phyloP scores from a whole-genome alignment of 2,113 vertebrate species.

The Tricholaema leucomelas region DNA sequence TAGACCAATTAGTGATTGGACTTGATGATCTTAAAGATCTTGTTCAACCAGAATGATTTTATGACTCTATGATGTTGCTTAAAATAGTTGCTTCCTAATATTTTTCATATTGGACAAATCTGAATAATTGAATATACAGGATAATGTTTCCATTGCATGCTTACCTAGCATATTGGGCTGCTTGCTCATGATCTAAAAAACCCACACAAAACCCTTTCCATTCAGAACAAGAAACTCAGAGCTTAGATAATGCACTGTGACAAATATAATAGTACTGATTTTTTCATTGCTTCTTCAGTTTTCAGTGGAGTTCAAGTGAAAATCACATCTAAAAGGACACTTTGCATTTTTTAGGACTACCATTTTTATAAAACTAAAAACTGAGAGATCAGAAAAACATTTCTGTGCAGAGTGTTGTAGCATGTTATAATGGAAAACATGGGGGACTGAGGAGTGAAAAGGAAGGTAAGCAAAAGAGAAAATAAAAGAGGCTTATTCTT shows the following conservation, averaged over 20 bases:
- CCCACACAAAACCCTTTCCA: not conserved
- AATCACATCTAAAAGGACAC: not conserved
- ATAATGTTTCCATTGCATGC: not conserved
- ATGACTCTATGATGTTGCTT: too few relatives aligned
- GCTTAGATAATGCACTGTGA: not conserved
- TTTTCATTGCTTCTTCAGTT: not conserved
- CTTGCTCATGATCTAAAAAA: not conserved
- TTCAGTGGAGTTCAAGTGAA: not conserved
- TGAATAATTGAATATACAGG: not conserved
- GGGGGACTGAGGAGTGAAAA: not conserved
- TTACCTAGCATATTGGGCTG: not conserved
- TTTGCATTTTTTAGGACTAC: not conserved
- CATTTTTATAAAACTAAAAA: not conserved
- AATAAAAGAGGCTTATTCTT: not conserved
- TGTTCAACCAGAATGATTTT: too few relatives aligned
- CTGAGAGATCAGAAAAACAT: not conserved
- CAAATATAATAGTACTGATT: not conserved
- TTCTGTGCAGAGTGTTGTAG: not conserved
- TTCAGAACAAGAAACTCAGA: not conserved
- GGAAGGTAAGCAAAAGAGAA: not conserved
- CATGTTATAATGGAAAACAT: not conserved
- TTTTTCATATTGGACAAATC: not conserved
- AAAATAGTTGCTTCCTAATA: not conserved
- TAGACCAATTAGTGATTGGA: not conserved
- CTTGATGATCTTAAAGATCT: not conserved